Percentiles rank a stretch among this genome's conserved stretches.
Conservation (phyloP, 2,888 invertebrate genomes). For the Selenia dentaria region DNA sequence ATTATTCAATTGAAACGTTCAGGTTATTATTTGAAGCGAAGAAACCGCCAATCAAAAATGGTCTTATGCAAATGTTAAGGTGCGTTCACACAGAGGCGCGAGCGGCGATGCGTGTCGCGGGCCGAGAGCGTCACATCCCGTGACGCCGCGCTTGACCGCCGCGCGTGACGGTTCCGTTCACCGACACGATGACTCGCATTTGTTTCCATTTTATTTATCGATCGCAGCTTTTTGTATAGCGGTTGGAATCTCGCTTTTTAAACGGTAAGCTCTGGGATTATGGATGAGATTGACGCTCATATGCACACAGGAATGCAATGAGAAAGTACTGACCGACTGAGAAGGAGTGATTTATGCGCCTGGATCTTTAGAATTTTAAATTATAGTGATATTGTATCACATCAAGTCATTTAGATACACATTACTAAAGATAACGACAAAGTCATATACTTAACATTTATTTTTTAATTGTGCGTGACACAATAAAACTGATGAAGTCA, state of each 20-base stretch:
- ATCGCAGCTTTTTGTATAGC: slow-evolving; percentile 57
- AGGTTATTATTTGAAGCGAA: slow-evolving; percentile 19
- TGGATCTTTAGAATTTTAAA: too few relatives aligned
- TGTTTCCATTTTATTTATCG: slow-evolving; percentile 60
- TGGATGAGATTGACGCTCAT: slow-evolving; percentile 24
- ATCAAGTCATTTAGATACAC: too few relatives aligned
- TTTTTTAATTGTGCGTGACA: too few relatives aligned
- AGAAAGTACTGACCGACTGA: slow-evolving; percentile 14
- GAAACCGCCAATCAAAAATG: slow-evolving; percentile 38
- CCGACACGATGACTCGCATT: slow-evolving; percentile 71
- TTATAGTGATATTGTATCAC: too few relatives aligned
- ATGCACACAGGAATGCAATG: slow-evolving; percentile 17
- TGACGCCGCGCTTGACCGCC: slow-evolving; percentile 54
- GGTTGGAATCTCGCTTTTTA: slow-evolving; percentile 71
- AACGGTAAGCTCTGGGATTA: slow-evolving; percentile 56
- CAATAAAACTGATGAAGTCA: too few relatives aligned
- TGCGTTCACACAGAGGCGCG: slow-evolving; percentile 62
- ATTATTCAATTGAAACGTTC: slow-evolving; percentile 21
- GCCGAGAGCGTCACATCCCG: slow-evolving; percentile 61
- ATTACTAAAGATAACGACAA: too few relatives aligned
- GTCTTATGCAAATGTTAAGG: slow-evolving; percentile 68
- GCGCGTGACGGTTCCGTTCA: slow-evolving; percentile 78
- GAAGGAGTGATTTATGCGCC: not conserved
- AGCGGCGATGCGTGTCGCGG: slow-evolving; percentile 49
- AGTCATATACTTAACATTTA: too few relatives aligned